Base-by-base conservation (phyloP, 2,113 vertebrate species). In the Alectura lathami region DNA sequence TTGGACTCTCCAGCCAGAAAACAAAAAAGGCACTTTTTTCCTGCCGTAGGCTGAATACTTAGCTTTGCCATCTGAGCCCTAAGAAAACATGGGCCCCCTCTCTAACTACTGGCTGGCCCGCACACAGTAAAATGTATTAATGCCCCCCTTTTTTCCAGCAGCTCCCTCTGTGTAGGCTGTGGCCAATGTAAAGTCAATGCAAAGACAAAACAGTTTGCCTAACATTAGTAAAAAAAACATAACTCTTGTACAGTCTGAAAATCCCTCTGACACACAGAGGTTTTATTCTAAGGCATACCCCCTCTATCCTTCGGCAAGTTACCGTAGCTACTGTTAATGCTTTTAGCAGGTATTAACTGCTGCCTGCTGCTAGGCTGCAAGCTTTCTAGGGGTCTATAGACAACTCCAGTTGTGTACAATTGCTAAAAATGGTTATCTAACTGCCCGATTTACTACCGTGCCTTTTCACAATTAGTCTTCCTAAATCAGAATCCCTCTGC, bases 191-290 rank as follows among this genome's bases (percentile, higher is more conserved):
- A 98, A 98, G 98, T 98, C 98, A 98, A 98, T 78, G 98, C 98
- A 99, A 99, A 99, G 99, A 99, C 99, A 99, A 99, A 99, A 99
- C 98, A 98, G 99, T 99, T 99, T 99, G 98, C 99, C 98, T 98
- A 99, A 99, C 98, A 98, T 98, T 98, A 95, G 96, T 86, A 96
- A 96, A 97, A 97, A 97, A 97, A 94, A 96, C 95, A 96, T 91
- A 91, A 95, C 88, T 98, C 91, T 93, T 77, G 64, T 93, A 94
- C 86, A 97, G 96, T 92, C 93, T 96, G 94, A 96, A 97, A 97
- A 95, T 95, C 90, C 92, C 92, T 97, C 94, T 90, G 83, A 97
- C 93, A 95, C 94, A 93, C 88, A 97, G 96, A 97, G 95, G 91
- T 96, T 97, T 96, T 96, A 95, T 97, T 97, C 94, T 96, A 78